Conservation (phyloP, 92 coral and sea anemone species). For the Phenganax stokvisi region DNA sequence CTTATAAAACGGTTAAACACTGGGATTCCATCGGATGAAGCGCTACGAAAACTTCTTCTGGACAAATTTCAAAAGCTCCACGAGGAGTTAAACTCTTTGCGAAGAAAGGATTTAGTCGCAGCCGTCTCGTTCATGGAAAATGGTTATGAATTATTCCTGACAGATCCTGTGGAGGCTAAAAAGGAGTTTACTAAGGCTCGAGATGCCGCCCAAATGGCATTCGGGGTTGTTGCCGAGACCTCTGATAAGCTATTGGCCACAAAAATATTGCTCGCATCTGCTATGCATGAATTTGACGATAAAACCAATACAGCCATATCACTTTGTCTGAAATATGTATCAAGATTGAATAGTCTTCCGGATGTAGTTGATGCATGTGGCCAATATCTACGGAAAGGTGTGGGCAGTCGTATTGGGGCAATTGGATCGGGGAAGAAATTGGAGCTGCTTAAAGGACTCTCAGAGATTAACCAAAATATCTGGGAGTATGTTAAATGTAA, state of each 20-base stretch:
- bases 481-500: constrained; percentile 61
- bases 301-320: constrained; percentile 81
- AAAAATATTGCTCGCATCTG: constrained; percentile 90
- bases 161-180: constrained; percentile 72
- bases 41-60: constrained; percentile 73
- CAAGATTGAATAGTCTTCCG: constrained; percentile 74
- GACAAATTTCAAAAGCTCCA: constrained; percentile 83
- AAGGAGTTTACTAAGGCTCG: constrained; percentile 93
- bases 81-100: constrained; percentile 69
- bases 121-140: constrained; percentile 95
- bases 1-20: constrained; percentile 66
- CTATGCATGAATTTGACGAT: constrained; percentile 84
- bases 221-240: constrained; percentile 86
- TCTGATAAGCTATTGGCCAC: constrained; percentile 86
- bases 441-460: constrained; percentile 61
- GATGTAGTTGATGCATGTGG: constrained; percentile 58
- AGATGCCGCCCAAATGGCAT: constrained; percentile 93
- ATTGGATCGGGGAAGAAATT: constrained; percentile 59
- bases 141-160: constrained; percentile 77
- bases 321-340: constrained; percentile 71
- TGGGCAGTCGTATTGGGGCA: constrained; percentile 69
- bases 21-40: constrained; percentile 77
- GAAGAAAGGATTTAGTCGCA: constrained; percentile 91
- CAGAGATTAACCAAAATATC: constrained; percentile 85
- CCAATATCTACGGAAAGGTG: constrained; percentile 54